These are phyloP conservation scores for Tyrannus savana DNA, from an alignment of 2,113 vertebrate genomes.

Conservation along the genomic window DNA sequence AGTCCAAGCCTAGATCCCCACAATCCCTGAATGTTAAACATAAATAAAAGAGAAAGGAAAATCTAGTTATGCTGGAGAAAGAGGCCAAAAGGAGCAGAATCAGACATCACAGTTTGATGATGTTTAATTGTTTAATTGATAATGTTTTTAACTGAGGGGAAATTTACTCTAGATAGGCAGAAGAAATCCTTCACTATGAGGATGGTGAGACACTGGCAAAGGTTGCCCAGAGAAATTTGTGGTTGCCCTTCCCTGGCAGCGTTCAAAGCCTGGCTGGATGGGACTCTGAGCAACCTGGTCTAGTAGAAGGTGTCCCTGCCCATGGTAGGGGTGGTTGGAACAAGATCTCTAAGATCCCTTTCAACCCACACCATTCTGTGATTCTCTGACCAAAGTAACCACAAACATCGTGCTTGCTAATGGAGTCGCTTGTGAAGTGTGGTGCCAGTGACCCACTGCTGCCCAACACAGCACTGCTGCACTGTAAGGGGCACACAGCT, in stretches of 20 bases:
- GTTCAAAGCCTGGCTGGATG: not conserved
- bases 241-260: fast-evolving
- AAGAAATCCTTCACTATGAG: not conserved
- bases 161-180: fast-evolving
- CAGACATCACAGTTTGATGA: no score
- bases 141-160: not conserved
- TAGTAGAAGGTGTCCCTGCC: not conserved
- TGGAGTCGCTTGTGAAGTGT: not conserved
- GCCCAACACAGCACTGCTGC: not conserved
- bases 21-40: not conserved
- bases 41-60: not conserved
- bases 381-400: not conserved
- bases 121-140: not conserved
- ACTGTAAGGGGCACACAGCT: not conserved
- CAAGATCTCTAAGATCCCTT: not conserved
- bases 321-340: not conserved
- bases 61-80: not conserved
- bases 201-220: not conserved
- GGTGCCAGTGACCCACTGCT: fast-evolving
- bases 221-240: not conserved
- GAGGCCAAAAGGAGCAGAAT: not conserved
- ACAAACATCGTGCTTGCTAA: not conserved
- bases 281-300: not conserved
- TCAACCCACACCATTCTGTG: not conserved
- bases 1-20: not conserved